These are phyloP conservation scores for Tipula vernalis DNA, from an alignment of 2,888 invertebrate genomes.

Conservation along the genomic window DNA sequence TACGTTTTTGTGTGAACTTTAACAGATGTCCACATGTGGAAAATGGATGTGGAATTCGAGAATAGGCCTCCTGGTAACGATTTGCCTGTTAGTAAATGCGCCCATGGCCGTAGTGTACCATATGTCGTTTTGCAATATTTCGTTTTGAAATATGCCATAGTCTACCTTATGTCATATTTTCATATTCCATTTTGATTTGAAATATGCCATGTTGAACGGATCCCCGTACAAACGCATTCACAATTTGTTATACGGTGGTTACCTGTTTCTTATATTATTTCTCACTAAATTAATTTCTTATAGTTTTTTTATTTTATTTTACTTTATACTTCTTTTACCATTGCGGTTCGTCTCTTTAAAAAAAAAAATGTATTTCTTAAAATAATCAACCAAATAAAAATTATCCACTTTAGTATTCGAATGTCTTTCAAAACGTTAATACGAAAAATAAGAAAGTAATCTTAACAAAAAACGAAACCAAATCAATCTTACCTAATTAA, in stretches of 20 bases:
- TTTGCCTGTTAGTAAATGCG: no score
- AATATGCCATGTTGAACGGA: no score
- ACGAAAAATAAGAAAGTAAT: background rate
- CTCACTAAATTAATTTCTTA: background rate
- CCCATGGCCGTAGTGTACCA: no score
- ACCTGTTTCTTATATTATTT: background rate
- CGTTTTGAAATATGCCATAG: no score
- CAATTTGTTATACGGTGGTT: background rate
- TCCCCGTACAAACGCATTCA: no score
- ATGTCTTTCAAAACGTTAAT: background rate
- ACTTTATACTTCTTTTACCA: background rate
- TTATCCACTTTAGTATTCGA: background rate
- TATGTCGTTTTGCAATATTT: no score
- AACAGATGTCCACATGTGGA: no score
- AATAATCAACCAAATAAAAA: background rate
- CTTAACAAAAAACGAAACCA: background rate
- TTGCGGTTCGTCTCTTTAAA: background rate
- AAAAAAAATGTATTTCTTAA: background rate
- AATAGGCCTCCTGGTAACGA: no score
- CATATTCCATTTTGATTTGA: no score
- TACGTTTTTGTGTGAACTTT: no score
- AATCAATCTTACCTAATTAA: background rate
- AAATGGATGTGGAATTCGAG: no score
- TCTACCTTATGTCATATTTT: no score
- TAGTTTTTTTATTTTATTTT: background rate